phyloP scores from a whole-genome alignment of 2,797 vertebrate genomes.

The Falco columbarius region DNA sequence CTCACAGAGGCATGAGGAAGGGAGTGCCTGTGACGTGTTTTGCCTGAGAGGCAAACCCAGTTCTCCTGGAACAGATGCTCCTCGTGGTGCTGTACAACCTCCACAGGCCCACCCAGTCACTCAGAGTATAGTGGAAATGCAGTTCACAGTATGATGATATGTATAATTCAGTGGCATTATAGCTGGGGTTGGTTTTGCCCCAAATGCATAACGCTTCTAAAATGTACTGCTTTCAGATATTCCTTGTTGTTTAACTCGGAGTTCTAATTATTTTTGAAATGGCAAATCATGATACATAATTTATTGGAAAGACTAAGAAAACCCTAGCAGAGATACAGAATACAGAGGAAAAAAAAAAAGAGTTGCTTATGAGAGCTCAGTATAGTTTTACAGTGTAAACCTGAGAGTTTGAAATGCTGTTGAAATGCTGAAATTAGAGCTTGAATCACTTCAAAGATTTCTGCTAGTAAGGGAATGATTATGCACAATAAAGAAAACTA shows the following conservation, averaged over 20 bases:
- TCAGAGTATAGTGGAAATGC: not conserved
- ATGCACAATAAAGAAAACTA: conserved; percentile 35
- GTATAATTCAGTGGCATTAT: conserved; percentile 17
- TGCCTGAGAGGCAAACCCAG: not conserved
- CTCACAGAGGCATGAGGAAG: not conserved
- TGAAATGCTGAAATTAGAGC: conserved; percentile 42
- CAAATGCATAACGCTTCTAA: conserved; percentile 5
- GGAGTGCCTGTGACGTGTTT: not conserved
- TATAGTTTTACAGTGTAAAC: not conserved
- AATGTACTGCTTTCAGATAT: conserved; percentile 5
- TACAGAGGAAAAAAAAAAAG: not conserved
- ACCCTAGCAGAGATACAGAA: not conserved
- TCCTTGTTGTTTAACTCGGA: conserved; percentile 22
- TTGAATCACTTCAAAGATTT: conserved; percentile 46
- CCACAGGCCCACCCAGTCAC: not conserved
- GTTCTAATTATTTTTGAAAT: conserved; percentile 57
- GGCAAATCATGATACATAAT: conserved; percentile 54
- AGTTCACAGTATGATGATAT: not conserved
- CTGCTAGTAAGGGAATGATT: conserved; percentile 45
- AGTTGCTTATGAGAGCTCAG: not conserved
- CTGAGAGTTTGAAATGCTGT: conserved; percentile 18
- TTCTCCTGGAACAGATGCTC: not conserved
- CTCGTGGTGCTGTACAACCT: not conserved
- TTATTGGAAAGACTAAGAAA: conserved; percentile 49
- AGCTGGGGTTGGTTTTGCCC: conserved; percentile 21